Conservation (phyloP, 2,888 invertebrate species). For the Eupithecia tripunctaria region DNA sequence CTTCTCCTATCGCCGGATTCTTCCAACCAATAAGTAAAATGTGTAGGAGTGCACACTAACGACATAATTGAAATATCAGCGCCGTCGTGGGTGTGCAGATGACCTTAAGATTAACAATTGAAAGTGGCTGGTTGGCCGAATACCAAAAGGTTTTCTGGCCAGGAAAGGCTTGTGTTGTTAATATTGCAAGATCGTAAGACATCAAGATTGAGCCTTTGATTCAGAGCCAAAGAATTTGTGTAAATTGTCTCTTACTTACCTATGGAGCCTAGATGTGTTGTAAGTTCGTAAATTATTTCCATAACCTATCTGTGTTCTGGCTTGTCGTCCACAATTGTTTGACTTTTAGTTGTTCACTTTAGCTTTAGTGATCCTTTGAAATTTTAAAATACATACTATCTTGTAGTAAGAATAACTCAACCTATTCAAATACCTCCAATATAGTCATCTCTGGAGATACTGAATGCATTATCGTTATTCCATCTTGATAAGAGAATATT, state of each 20-base stretch:
- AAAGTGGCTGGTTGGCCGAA: slow-evolving; percentile 27
- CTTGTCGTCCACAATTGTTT: not conserved
- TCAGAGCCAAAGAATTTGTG: not conserved
- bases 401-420: not conserved
- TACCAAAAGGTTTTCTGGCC: slow-evolving; percentile 10
- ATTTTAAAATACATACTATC: not conserved
- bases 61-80: slow-evolving; percentile 27
- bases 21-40: slow-evolving; percentile 12
- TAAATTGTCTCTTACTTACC: not conserved
- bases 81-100: slow-evolving; percentile 34
- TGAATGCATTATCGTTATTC: slow-evolving; percentile 13
- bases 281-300: not conserved
- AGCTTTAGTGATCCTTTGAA: not conserved
- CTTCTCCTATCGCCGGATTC: not conserved
- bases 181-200: not conserved
- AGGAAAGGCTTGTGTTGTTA: not conserved
- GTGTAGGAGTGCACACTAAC: slow-evolving; percentile 26
- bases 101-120: slow-evolving; percentile 49
- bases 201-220: not conserved
- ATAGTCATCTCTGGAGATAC: not conserved
- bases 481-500: slow-evolving; percentile 19
- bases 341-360: not conserved
- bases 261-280: not conserved
- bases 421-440: slow-evolving; percentile 6
- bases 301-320: not conserved